Percentiles rank a stretch among this genome's conserved stretches.
These are phyloP conservation scores for Chamaetylas fuelleborni DNA, from an alignment of 2,113 vertebrate genomes.

Conservation along the genomic window DNA sequence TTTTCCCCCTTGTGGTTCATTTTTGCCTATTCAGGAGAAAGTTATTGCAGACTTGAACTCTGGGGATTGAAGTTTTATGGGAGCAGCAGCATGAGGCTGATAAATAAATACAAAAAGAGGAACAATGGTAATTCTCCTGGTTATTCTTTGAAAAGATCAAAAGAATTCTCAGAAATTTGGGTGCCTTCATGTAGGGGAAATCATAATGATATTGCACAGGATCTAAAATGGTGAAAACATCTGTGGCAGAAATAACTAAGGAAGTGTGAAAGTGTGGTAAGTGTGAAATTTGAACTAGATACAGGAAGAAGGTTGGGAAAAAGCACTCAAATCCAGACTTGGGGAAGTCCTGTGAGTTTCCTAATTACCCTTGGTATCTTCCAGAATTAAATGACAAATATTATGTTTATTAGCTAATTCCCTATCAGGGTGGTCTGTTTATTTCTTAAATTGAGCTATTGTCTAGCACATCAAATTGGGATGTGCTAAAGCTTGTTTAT, in stretches of 20 bases:
- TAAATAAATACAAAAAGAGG: neutral
- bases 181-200: neutral
- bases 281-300: neutral
- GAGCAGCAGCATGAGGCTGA: neutral
- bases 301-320: neutral
- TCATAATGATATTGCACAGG: neutral
- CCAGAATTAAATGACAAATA: neutral
- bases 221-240: neutral
- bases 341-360: neutral
- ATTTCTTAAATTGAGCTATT: neutral
- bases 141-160: neutral
- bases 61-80: neutral
- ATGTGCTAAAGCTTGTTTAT: neutral
- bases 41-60: neutral
- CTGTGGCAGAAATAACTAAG: neutral
- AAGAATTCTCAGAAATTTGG: neutral
- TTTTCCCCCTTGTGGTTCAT: accelerated
- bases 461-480: neutral
- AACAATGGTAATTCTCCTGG: neutral
- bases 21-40: neutral
- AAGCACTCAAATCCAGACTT: neutral
- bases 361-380: neutral
- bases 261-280: neutral
- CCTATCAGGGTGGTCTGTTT: neutral
- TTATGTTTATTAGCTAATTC: neutral